A percentile compares a stretch with the other conserved stretches of the same genome.
Conservation (phyloP, 2,113 vertebrate species). For the Rhea americana region DNA sequence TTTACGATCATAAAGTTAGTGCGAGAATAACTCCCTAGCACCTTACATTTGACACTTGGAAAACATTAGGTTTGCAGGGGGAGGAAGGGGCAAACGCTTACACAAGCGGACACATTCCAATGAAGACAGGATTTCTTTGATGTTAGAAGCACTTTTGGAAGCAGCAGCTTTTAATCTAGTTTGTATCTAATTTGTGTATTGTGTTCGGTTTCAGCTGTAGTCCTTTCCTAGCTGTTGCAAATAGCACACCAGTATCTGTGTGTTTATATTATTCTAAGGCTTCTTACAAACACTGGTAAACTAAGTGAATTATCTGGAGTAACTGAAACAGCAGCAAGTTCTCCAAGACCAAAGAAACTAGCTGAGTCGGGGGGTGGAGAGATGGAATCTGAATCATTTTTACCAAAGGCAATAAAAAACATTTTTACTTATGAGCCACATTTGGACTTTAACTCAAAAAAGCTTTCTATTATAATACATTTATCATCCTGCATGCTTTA, state of each 20-base stretch:
- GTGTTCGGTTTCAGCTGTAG: background rate
- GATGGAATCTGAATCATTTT: accelerated
- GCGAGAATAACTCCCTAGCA: background rate
- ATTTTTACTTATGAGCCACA: background rate
- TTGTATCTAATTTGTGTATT: background rate
- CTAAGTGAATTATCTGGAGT: background rate
- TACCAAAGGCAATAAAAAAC: background rate
- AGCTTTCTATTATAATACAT: accelerated
- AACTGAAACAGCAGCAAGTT: background rate
- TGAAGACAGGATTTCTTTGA: accelerated
- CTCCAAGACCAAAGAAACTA: background rate
- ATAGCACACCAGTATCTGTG: background rate
- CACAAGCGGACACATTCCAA: background rate
- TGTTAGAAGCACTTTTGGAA: background rate
- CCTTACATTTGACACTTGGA: accelerated
- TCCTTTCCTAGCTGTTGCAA: background rate
- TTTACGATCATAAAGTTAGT: background rate
- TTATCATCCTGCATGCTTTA: background rate
- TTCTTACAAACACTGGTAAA: background rate
- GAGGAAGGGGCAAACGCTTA: background rate
- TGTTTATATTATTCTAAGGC: background rate
- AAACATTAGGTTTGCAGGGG: background rate
- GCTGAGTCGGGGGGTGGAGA: background rate
- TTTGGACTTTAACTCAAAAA: accelerated
- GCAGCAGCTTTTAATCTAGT: background rate